Evolutionary conservation across 2,797 vertebrate species (phyloP), one percentile per base, ranked within the genome.

Genomic region (Tinamus major): DNA sequence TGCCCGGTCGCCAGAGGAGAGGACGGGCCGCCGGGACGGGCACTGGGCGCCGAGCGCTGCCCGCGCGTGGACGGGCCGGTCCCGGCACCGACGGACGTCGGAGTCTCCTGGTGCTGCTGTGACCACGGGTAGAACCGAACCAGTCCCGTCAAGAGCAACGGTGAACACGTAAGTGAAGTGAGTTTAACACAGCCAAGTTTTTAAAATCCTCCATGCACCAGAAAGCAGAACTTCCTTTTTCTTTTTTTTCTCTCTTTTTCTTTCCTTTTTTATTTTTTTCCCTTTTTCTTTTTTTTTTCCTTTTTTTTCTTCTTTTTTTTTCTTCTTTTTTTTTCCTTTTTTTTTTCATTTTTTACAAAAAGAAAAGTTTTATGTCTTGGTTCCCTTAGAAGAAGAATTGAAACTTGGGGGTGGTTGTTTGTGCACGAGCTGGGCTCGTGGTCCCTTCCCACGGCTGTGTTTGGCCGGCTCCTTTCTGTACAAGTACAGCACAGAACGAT

Each of bases 191-290:
- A 79, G 53, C 27, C 21, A 15, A 67, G 77, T 9, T 5, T 78
- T 87, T 68, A 10, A 63, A 90, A 56, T 53, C 77, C 63, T 93
- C 77, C 20, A 8, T 37, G 59, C 70, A 62, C 62, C 63, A 84
- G 85, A 71, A 91, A 94, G 90, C 74, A 81, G 85, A 95, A 95
- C 74, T 74, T 75, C 18, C 20, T 71, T 14, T 51, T 51, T 49
- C 6, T 49, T 24, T 49, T 24, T 49, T 49, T 48, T 23, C 9
- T 48, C 6, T 49, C 21, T 49, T 12, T 49, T 49, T 24, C 7
- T 48, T 48, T 23, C 8, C 21, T 46, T 46, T 46, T 46, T 46
- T 46, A 6, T 41, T 41, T 41, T 10, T 39, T 39, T 39, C 11
- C 11, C 39, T 39, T 39, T 39, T 39, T 39, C 11, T 39, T 8